These are phyloP conservation scores for Haemorhous mexicanus DNA, from an alignment of 2,113 vertebrate species.

Conservation along the genomic window DNA sequence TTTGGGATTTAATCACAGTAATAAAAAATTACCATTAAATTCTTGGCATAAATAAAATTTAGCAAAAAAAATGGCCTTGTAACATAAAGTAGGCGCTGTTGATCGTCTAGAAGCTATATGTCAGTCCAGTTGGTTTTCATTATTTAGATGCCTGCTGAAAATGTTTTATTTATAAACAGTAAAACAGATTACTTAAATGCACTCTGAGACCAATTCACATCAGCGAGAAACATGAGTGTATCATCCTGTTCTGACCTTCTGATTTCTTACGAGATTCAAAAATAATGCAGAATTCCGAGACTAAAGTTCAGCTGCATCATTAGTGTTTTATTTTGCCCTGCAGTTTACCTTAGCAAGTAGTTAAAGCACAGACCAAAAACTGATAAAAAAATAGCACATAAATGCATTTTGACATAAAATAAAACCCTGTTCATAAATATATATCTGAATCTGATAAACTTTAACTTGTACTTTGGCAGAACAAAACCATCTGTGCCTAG, in stretches of 20 bases:
- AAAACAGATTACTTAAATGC: background rate
- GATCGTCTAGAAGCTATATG: background rate
- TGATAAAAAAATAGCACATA: background rate
- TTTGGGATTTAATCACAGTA: conserved; percentile 21
- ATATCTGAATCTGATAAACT: background rate
- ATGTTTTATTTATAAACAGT: background rate
- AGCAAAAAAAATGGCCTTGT: background rate
- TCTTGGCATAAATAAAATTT: background rate
- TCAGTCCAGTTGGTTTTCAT: background rate
- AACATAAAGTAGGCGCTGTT: background rate
- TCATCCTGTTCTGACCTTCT: background rate
- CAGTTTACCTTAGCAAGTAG: background rate
- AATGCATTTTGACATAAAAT: background rate
- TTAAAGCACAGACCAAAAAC: background rate
- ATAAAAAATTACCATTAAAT: background rate
- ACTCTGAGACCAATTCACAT: background rate
- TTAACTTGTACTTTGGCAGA: background rate
- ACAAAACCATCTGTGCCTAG: background rate
- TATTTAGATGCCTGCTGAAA: background rate
- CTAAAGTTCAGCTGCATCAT: background rate
- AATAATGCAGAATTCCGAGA: background rate
- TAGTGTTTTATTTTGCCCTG: background rate
- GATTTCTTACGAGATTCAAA: background rate
- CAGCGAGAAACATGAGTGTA: background rate
- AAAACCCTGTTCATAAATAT: background rate